Base-by-base conservation (phyloP, 2,797 vertebrate species). In the Pyrrhura leucotis region DNA sequence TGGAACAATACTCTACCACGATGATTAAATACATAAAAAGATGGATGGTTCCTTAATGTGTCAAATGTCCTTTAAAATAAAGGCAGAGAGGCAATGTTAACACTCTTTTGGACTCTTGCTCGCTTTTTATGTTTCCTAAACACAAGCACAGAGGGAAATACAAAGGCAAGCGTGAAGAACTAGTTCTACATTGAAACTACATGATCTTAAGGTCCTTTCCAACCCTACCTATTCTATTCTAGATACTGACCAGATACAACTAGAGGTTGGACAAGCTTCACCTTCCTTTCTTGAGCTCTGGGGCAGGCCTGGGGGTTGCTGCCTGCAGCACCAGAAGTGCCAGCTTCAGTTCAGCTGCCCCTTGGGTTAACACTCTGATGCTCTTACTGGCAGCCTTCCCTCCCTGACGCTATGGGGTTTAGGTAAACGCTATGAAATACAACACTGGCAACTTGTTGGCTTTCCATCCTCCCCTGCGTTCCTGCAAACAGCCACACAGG, bases 21-120 rank as follows among this genome's bases (percentile, higher is more conserved):
- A 97, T 99, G 99, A 94, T 99, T 99, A 98, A 99, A 99, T 95
- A 99, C 98, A 97, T 99, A 99, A 98, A 99, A 99, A 76, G 99
- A 99, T 0, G 99, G 99, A 85, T 99, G 99, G 98, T 99, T 99
- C 98, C 99, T 99, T 98, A 99, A 98, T 2, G 99, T 99, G 96
- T 99, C 99, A 96, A 99, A 99, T 6, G 99, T 99, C 98, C 99
- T 99, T 98, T 40, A 95, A 97, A 95, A 86, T 77, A 93, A 96
- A 90, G 9, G 81, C 44, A 80, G 95, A 95, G 88, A 88, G 95
- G 61, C 88, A 81, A 25, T 1, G 72, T 97, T 93, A 97, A 91
- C 15, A 61, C 51, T 86, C 22, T n/a, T 31, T 93, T 40, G 95
- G 81, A 29, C 20, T 51, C 48, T 12, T 19, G 11, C 74, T 84